Conservation (phyloP, 2,888 invertebrate species). For the Cheilosia scutellata region DNA sequence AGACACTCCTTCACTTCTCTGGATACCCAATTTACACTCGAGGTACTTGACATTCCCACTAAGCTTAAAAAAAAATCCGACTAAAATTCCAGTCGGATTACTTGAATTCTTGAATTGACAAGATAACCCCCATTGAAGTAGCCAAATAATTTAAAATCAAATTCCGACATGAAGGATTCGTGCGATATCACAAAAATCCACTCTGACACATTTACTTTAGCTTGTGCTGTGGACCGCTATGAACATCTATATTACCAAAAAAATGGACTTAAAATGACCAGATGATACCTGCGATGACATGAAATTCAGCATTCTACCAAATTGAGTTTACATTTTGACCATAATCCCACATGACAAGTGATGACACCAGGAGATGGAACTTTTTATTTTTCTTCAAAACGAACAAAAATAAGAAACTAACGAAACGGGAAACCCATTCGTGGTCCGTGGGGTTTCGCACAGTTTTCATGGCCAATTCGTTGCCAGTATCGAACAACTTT, state of each 20-base stretch:
- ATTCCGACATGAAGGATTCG: constrained; percentile 38
- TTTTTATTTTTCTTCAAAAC: constrained; percentile 28
- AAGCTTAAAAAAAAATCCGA: too few species aligned
- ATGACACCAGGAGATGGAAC: constrained; percentile 2
- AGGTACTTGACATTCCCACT: too few species aligned
- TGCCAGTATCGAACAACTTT: background rate
- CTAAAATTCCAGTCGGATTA: too few species aligned
- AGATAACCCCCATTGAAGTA: constrained; percentile 13
- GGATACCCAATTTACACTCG: too few species aligned
- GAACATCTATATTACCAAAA: too few species aligned
- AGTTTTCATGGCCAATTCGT: background rate
- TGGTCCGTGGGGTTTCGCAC: background rate
- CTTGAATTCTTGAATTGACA: background rate
- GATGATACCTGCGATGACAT: constrained; percentile 34
- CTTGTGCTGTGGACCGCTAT: too few species aligned
- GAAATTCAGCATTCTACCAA: constrained; percentile 60
- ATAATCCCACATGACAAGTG: constrained; percentile 15
- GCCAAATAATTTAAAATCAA: constrained; percentile 24
- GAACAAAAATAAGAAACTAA: constrained; percentile 25
- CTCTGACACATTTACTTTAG: background rate
- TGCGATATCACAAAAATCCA: constrained; percentile 12
- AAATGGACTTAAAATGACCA: constrained; percentile 26
- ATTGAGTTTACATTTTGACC: constrained; percentile 51
- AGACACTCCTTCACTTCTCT: too few species aligned
- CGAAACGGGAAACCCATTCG: constrained; percentile 22